Evolutionary conservation across 2,888 invertebrate species (phyloP), one percentile per base, ranked within the genome.

Genomic region (Erebia palarica): DNA sequence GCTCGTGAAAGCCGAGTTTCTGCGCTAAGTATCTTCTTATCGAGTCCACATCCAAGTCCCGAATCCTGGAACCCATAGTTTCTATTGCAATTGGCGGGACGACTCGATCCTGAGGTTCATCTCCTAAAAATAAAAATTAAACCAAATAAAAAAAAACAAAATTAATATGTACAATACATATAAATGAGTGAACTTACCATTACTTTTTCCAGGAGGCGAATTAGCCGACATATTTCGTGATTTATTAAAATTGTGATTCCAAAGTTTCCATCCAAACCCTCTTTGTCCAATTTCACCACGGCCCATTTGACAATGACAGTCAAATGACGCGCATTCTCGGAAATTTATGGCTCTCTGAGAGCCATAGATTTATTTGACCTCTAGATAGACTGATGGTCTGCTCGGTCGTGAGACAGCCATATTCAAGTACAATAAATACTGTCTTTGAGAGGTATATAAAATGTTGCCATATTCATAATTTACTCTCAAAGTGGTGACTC

Each of bases 11-110:
- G 66, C 94, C 94, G 2, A 96, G 89, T 80, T 95, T 96, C 73
- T 95, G 94, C 13, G 95, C 94, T 76, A 96, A 94, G 86, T 95
- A 96, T 77, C 94, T 93, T 69, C 95, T 89, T 66, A 96, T 94
- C 69, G 94, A 92, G 78, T 96, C 96, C 80, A 96, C 94, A 77
- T 94, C 94, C 67, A 94, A 86, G 74, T 94, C 94, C 70, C 90
- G 80, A 74, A 91, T 77, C 71, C 89, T 85, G 69, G 87, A 81
- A 66, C 88, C 87, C 74, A 89, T 77, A 76, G 80, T 87, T 69
- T 90, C 91, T 57, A 84, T 80, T 64, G 84, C 83, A 85, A 85
- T 91, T 90, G 91, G 90, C 88, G 89, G 90, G 88, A 88, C 78
- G 68, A 75, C 78, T 65, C 81, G 78, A 51, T 78, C 80, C 72